A percentile compares a stretch with the other conserved stretches of the same genome.
These are phyloP conservation scores for Notodonta dromedarius DNA, from an alignment of 2,888 invertebrate genomes.

Conservation along the genomic window DNA sequence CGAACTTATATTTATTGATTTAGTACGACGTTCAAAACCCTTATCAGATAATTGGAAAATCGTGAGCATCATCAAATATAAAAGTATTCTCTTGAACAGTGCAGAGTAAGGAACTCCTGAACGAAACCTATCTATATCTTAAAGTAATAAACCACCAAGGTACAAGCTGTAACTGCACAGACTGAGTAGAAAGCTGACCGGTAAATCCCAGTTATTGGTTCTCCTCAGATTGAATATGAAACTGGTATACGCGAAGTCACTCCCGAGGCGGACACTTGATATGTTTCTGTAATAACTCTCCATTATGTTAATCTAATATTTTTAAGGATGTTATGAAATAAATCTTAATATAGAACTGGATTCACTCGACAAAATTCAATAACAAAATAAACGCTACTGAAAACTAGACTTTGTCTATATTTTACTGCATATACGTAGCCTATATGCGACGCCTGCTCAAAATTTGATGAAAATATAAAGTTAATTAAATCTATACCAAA, in stretches of 20 bases:
- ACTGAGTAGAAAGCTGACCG: slow-evolving; percentile 10
- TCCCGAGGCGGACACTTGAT: neutral
- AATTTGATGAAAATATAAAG: no score
- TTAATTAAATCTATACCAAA: no score
- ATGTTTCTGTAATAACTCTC: neutral
- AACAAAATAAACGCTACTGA: neutral
- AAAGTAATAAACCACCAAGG: neutral
- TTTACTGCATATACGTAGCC: neutral
- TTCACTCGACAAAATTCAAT: no score
- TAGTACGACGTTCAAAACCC: no score
- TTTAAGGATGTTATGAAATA: neutral
- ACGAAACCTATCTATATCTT: neutral
- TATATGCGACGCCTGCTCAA: no score
- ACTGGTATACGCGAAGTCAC: neutral
- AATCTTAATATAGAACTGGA: no score
- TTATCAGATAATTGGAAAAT: neutral
- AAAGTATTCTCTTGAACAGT: neutral
- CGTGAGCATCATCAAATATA: neutral
- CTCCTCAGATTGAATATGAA: slow-evolving; percentile 18
- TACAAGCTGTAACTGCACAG: slow-evolving; percentile 2
- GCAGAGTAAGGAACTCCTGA: neutral
- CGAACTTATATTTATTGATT: neutral
- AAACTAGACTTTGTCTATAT: neutral
- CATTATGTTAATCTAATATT: neutral
- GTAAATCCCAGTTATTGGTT: slow-evolving; percentile 19